phyloP scores from a whole-genome alignment of 1,140 invertebrate species.

The Bradynema listronoti region DNA sequence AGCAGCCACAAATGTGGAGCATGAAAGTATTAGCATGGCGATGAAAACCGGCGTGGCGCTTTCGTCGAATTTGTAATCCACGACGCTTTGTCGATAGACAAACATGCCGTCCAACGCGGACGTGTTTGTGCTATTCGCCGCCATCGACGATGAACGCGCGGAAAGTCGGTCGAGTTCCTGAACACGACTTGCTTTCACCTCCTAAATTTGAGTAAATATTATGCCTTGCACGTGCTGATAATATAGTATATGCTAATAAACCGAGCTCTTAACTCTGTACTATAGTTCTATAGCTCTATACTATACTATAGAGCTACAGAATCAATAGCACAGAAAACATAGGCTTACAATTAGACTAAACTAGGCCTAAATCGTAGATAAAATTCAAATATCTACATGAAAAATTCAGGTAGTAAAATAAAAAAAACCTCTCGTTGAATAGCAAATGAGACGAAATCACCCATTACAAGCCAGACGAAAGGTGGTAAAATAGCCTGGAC shows the following conservation, averaged over 20 bases:
- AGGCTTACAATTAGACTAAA: too few relatives aligned
- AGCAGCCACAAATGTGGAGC: conserved; percentile 51
- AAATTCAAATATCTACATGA: not conserved
- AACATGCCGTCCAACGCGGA: conserved; percentile 14
- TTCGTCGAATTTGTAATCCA: conserved; percentile 43
- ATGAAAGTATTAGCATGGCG: conserved; percentile 42
- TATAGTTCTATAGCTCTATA: too few relatives aligned
- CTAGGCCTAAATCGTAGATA: too few relatives aligned
- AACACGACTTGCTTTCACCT: conserved; percentile 39
- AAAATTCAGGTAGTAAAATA: not conserved
- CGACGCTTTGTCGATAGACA: conserved; percentile 18
- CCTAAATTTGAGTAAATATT: not conserved
- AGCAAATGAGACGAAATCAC: conserved; percentile 47
- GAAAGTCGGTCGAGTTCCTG: conserved; percentile 14
- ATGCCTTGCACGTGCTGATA: not conserved
- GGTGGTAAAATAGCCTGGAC: conserved; percentile 52
- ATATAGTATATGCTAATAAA: too few relatives aligned
- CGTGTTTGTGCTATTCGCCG: conserved; percentile 25
- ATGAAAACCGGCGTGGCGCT: conserved; percentile 49
- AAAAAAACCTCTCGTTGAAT: conserved; percentile 39
- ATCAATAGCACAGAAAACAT: conserved; percentile 1
- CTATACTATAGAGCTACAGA: too few relatives aligned
- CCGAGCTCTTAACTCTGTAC: too few relatives aligned
- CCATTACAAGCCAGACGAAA: conserved; percentile 56
- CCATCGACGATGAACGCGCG: too few relatives aligned